Percentiles rank a stretch among this genome's conserved stretches.
These are phyloP conservation scores for Atopsyche davidsoni DNA, from an alignment of 1,140 invertebrate genomes.

Conservation along the genomic window DNA sequence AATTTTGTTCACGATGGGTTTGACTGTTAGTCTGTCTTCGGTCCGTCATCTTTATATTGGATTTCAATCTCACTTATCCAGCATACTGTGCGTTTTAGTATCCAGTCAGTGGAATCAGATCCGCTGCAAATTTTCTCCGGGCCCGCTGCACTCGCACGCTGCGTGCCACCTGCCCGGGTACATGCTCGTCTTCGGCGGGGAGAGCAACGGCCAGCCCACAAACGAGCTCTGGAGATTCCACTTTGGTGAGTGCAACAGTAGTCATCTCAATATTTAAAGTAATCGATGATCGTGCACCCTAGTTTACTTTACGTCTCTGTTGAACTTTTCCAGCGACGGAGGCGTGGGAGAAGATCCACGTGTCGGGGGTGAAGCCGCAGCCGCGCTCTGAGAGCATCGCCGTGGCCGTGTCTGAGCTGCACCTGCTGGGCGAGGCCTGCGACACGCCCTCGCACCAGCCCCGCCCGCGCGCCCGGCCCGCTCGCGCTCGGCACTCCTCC, in stretches of 20 bases:
- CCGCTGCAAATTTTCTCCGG: constrained; percentile 63
- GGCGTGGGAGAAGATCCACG: constrained; percentile 69
- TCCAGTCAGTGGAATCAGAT: constrained; percentile 63
- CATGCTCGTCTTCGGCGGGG: constrained; percentile 81
- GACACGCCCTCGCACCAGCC: constrained; percentile 31
- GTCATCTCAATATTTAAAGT: too few species aligned
- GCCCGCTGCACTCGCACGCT: constrained; percentile 74
- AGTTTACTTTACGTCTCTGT: too few species aligned
- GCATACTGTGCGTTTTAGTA: too few species aligned
- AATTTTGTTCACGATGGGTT: too few species aligned
- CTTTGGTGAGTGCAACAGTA: constrained; percentile 66
- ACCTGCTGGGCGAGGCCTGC: constrained; percentile 36
- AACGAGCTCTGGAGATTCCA: constrained; percentile 85
- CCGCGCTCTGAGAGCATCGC: constrained; percentile 61
- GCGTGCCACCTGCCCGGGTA: constrained; percentile 70
- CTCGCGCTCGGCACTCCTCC: constrained; percentile 35
- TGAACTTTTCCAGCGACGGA: constrained; percentile 66
- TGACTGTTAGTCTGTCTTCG: too few species aligned
- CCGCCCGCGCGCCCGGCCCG: neutral
- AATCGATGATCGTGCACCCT: too few species aligned
- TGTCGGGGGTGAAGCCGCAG: constrained; percentile 62
- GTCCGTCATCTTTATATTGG: too few species aligned
- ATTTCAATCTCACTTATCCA: too few species aligned
- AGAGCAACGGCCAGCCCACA: constrained; percentile 62
- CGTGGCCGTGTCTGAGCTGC: constrained; percentile 54